These are phyloP conservation scores for Bombus pascuorum DNA, from an alignment of 1,140 invertebrate genomes.

Conservation along the genomic window DNA sequence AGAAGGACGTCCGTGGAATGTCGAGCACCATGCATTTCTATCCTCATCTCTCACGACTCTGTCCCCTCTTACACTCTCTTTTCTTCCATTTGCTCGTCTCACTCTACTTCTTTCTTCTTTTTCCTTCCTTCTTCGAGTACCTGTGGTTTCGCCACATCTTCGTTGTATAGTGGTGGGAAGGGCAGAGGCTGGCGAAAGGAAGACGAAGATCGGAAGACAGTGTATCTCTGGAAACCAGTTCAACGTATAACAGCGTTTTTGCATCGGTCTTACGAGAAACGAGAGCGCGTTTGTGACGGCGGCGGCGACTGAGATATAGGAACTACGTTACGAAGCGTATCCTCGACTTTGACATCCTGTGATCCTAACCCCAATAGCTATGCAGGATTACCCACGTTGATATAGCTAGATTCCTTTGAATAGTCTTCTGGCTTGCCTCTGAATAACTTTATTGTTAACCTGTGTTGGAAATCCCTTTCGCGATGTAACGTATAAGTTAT, in stretches of 20 bases:
- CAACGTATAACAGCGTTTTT: slow-evolving; percentile 60
- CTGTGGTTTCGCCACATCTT: not conserved
- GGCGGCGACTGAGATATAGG: slow-evolving; percentile 36
- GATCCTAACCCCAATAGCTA: not conserved
- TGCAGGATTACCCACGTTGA: not conserved
- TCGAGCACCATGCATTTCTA: slow-evolving; percentile 25
- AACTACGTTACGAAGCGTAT: slow-evolving; percentile 44
- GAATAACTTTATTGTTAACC: not conserved
- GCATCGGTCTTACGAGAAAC: slow-evolving; percentile 52
- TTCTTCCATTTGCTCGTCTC: not conserved
- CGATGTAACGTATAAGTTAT: too few relatives aligned
- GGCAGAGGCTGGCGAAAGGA: not conserved
- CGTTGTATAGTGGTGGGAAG: too few relatives aligned
- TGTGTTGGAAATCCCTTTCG: too few relatives aligned
- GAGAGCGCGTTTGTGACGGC: slow-evolving; percentile 31
- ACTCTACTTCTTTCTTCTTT: not conserved
- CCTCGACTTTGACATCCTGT: slow-evolving; percentile 28
- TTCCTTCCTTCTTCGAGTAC: not conserved
- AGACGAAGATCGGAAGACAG: slow-evolving; percentile 15
- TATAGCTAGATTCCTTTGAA: not conserved
- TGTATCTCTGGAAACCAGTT: slow-evolving; percentile 58
- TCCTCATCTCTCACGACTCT: not conserved
- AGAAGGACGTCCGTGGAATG: slow-evolving; percentile 50
- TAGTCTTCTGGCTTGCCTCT: not conserved
- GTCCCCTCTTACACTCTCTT: not conserved